phyloP scores from a whole-genome alignment of 2,888 invertebrate species.

The Polymixis lichenea region DNA sequence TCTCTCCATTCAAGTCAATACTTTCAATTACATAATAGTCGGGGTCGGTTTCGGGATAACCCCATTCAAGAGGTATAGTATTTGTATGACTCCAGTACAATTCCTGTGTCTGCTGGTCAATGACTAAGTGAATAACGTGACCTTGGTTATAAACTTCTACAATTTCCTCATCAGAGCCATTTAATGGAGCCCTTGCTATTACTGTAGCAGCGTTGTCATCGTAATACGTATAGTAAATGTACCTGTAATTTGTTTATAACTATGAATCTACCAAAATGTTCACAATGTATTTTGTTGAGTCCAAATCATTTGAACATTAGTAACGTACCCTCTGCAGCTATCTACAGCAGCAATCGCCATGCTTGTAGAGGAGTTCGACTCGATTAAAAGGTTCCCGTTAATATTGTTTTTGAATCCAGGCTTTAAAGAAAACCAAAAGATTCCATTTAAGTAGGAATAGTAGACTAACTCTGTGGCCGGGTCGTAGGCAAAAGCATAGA shows the following conservation, averaged over 20 bases:
- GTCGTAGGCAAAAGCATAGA: background rate
- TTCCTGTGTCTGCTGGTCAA: slow-evolving; percentile 6
- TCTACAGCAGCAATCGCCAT: background rate
- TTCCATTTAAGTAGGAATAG: background rate
- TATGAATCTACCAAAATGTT: background rate
- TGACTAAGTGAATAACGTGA: background rate
- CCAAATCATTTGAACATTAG: background rate
- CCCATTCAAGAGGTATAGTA: no score
- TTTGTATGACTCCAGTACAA: no score
- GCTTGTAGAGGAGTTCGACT: background rate
- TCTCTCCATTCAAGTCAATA: background rate
- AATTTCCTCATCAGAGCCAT: background rate
- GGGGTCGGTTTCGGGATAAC: no score
- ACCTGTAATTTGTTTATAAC: slow-evolving; percentile 1
- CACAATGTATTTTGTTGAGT: background rate
- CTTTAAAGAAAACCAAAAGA: background rate
- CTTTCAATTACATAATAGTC: background rate
- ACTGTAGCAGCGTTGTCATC: background rate
- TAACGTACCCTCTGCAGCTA: background rate
- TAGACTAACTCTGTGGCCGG: background rate
- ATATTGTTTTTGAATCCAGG: background rate
- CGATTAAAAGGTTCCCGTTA: background rate
- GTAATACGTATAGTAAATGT: background rate
- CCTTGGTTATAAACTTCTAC: background rate
- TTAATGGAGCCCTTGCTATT: no score